phyloP scores from a whole-genome alignment of 2,113 vertebrate genomes.

The Etheostoma spectabile region DNA sequence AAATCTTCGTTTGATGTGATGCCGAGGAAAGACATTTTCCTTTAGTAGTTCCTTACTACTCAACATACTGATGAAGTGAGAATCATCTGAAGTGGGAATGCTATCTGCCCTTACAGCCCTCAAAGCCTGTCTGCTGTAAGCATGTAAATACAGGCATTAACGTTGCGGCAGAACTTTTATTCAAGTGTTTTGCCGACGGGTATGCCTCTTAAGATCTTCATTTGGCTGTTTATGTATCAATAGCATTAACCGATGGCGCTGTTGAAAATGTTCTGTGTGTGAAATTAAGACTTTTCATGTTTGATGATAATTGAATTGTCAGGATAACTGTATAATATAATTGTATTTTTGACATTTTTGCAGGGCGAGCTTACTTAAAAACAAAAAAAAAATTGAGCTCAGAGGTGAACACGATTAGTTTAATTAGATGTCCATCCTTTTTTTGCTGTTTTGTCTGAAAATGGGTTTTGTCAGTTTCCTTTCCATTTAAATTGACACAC shows the following conservation, averaged over 20 bases:
- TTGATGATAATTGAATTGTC: conserved; percentile 81
- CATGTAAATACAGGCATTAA: conserved; percentile 37
- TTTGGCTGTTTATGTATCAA: conserved; percentile 18
- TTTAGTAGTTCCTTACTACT: conserved; percentile 50
- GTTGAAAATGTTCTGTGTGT: conserved; percentile 55
- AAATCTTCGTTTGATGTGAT: conserved; percentile 61
- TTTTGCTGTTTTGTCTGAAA: conserved; percentile 45
- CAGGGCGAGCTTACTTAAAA: conserved; percentile 56
- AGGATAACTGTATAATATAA: conserved; percentile 73
- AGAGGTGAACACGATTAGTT: conserved; percentile 72
- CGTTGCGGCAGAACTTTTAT: conserved; percentile 45
- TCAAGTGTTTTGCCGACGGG: conserved; percentile 48
- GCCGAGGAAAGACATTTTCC: conserved; percentile 59
- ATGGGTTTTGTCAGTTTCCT: conserved; percentile 45
- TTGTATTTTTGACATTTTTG: conserved; percentile 75
- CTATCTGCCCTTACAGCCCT: conserved; percentile 62
- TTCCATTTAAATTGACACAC: conserved; percentile 24
- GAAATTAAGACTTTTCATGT: conserved; percentile 69
- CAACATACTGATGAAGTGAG: conserved; percentile 45
- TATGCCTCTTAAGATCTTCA: conserved; percentile 27
- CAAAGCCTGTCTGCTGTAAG: conserved; percentile 31
- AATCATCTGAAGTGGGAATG: conserved; percentile 63
- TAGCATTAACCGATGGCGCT: conserved; percentile 20
- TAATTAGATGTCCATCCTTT: conserved; percentile 63
- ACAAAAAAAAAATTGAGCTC: conserved; percentile 49